Conservation (phyloP, 2,797 vertebrate genomes). For the Epinephelus malabaricus region DNA sequence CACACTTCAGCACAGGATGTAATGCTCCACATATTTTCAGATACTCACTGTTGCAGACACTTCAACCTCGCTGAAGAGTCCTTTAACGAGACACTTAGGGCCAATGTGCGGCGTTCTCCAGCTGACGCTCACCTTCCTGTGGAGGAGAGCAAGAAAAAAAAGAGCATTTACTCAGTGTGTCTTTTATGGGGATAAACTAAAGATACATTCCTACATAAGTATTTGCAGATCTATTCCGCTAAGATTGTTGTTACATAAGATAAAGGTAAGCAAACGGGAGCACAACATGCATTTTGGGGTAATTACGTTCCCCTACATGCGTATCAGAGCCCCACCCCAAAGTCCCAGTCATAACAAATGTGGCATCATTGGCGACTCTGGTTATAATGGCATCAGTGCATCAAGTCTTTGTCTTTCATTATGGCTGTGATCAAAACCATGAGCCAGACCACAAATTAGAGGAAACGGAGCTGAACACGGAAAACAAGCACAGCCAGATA, state of each 20-base stretch:
- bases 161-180: not conserved
- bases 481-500: slow-evolving; percentile 65
- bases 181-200: not conserved
- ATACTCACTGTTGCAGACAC: not conserved
- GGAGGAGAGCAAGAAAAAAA: slow-evolving; percentile 8
- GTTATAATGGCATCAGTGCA: slow-evolving; percentile 66
- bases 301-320: slow-evolving; percentile 41
- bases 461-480: slow-evolving; percentile 59
- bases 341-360: slow-evolving; percentile 71
- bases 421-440: slow-evolving; percentile 63
- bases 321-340: slow-evolving; percentile 46
- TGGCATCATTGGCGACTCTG: slow-evolving; percentile 67
- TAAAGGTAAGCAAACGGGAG: slow-evolving; percentile 19
- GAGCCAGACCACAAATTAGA: slow-evolving; percentile 60
- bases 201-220: not conserved
- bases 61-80: not conserved
- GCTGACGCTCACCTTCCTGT: slow-evolving; percentile 6
- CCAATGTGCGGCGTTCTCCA: not conserved
- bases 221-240: not conserved
- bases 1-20: not conserved
- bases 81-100: not conserved
- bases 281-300: slow-evolving; percentile 26
- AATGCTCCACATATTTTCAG: slow-evolving; percentile 2
- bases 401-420: slow-evolving; percentile 68
- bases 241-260: slow-evolving; percentile 8